These are phyloP conservation scores for Serripes groenlandicus DNA, from an alignment of 2,888 invertebrate species.

Conservation along the genomic window DNA sequence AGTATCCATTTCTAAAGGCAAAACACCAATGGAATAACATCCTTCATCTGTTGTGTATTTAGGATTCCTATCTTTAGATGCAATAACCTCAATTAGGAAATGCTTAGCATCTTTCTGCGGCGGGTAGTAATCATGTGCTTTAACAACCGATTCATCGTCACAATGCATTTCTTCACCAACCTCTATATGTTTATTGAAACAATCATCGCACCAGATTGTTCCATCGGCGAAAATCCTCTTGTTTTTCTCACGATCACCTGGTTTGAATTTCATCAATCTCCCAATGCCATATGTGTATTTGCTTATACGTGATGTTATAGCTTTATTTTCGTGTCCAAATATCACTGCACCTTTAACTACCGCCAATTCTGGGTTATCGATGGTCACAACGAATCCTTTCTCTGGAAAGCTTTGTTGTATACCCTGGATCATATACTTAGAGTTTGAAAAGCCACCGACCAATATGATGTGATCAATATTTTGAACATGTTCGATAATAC, in stretches of 20 bases:
- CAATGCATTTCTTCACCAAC: background rate
- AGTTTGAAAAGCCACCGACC: slow-evolving; percentile 22
- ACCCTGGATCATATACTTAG: background rate
- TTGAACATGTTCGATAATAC: background rate
- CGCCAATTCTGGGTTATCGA: background rate
- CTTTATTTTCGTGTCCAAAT: slow-evolving; percentile 6
- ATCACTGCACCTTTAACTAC: slow-evolving; percentile 6
- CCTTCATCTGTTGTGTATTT: background rate
- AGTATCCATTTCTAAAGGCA: background rate
- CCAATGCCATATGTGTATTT: slow-evolving; percentile 10
- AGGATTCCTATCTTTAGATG: background rate
- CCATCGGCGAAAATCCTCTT: background rate
- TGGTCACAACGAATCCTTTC: background rate
- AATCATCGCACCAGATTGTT: slow-evolving; percentile 9
- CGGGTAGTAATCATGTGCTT: slow-evolving; percentile 8
- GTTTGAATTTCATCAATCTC: slow-evolving; percentile 2
- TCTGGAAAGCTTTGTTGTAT: background rate
- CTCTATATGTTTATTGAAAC: slow-evolving; percentile 5
- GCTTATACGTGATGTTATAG: background rate
- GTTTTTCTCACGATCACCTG: background rate
- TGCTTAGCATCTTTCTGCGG: background rate
- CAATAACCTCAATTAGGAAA: slow-evolving; percentile 6
- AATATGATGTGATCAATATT: background rate
- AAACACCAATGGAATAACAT: background rate
- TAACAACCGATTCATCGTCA: slow-evolving; percentile 3